Base-by-base conservation (phyloP, 2,113 vertebrate species). In the Aegithalos caudatus region DNA sequence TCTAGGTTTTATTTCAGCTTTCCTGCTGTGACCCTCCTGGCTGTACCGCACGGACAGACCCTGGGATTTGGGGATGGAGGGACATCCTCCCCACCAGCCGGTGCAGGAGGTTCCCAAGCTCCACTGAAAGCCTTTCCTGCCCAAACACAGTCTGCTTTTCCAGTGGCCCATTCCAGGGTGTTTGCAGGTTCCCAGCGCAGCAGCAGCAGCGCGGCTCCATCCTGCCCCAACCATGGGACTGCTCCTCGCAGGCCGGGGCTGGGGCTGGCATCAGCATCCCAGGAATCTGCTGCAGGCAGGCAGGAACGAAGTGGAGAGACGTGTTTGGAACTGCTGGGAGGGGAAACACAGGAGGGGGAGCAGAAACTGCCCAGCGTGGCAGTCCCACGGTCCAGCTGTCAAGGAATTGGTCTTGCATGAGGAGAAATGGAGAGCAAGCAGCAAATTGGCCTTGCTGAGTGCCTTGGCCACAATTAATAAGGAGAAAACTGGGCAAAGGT, bases 401-500 rank as follows among this genome's bases (percentile, higher is more conserved):
- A 91, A 93, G 87, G 81, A 91, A 70, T 10, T 33, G 62, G 47
- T 66, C 67, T 88, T n/a, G 62, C 81, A 42, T 22, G 38, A 81
- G 81, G 81, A 81, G 74, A 72, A 89, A 40, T 9, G 45, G 66
- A 89, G n/a, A 94, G 57, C 70, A 11, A 92, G 84, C 58, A 64
- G 87, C 76, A 83, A 83, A 81, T 66, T 65, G 53, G 57, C 78
- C 81, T 87, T 51, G 78, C 62, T 57, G 65, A 22, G 61, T 6
- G 81, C 45, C 91, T 92, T 72, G 90, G 86, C 67, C 42, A 7
- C 70, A 69, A 4, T 91, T 85, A 91, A n/a, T 62, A 23, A 80
- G 60, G 66, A 88, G 47, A 44, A 58, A 86, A 42, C 44, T 53
- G 82, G 94, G 76, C 71, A 95, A 71, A 94, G 85, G 94, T 82